Evolutionary conservation across 1,140 invertebrate species (phyloP).

Genomic region (Chlorops oryzae): DNA sequence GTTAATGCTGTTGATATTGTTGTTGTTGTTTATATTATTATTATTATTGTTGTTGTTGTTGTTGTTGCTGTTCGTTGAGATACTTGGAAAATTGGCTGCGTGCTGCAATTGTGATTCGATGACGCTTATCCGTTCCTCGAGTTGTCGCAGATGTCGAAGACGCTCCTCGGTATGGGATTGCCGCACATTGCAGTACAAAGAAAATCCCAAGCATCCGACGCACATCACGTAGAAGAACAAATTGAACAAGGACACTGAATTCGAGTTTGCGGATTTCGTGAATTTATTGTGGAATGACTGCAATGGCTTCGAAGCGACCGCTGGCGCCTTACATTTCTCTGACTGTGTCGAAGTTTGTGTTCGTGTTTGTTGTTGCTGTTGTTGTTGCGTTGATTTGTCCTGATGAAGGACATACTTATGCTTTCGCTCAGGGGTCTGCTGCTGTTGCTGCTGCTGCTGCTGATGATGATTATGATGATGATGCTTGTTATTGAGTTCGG

Average conservation of each 20-base stretch:
- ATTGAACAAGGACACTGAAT: conserved; percentile 29
- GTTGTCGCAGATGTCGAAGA: conserved; percentile 33
- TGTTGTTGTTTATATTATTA: conserved; percentile 5
- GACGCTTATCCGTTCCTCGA: conserved; percentile 41
- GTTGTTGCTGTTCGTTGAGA: neutral
- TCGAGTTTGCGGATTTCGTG: neutral
- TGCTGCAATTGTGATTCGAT: conserved; percentile 37
- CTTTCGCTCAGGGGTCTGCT: conserved; percentile 5
- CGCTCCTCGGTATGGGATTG: conserved; percentile 39
- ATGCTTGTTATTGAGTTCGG: neutral
- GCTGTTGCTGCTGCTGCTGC: conserved; percentile 15
- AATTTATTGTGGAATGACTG: too few relatives aligned
- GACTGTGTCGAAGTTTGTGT: neutral
- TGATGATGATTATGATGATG: neutral
- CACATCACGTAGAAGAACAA: conserved; percentile 42
- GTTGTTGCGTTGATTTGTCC: conserved; percentile 11
- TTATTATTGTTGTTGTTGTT: conserved; percentile 9
- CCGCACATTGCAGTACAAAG: conserved; percentile 37
- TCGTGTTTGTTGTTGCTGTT: neutral
- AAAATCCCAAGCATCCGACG: conserved; percentile 40
- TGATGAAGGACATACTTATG: neutral
- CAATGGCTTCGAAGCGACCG: neutral
- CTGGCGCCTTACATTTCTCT: neutral
- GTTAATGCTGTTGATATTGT: conserved; percentile 12
- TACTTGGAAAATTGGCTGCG: conserved; percentile 12